Evolutionary conservation across 2,113 vertebrate genomes (phyloP), one percentile per base, ranked within the genome.

Genomic region (Camelus bactrianus): DNA sequence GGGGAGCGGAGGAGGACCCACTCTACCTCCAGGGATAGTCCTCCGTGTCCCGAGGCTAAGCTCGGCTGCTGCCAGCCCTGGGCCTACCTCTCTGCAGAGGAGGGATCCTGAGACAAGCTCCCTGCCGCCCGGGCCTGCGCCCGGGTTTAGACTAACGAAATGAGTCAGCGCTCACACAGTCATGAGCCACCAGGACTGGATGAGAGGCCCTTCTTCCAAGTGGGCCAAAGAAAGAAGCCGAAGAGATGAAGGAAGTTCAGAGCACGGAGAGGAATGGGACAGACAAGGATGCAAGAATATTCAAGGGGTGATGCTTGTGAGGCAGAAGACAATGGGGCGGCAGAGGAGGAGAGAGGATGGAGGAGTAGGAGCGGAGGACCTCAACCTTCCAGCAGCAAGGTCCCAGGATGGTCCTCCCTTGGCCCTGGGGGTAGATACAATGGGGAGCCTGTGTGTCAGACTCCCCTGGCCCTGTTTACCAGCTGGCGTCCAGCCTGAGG

Each of bases 171-270:
- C 81, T 94, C 86, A 92, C 54, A 80, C 26, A 42, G 62, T 62
- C 85, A 50, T 28, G 72, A 87, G 67, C 83, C 70, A 50, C 72
- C 62, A 30, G 79, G 81, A 65, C 70, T 58, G 35, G 89, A 70
- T 64, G 89, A 91, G 76, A 89, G 52, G 82, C 92, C 93, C 77
- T 85, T 85, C 75, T 91, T 94, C 73, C 0, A 5, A 86, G 80
- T 0, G 1, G 69, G 54, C 93, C 90, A 86, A 95, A 94, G 97
- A 96, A 89, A 90, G 94, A 96, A 96, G 94, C 65, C 20, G 0
- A 84, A 95, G 89, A 97, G 94, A 97, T 94, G 86, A 77, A 96
- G 65, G 93, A 85, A 88, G 80, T 60, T 84, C 95, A 96, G 89
- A 94, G 89, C 72, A 89, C 81, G 64, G 22, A 9, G 87, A 95